Percentiles rank a stretch among this genome's conserved stretches.
Conservation (phyloP, 2,888 invertebrate species). For the Cantharis rustica region DNA sequence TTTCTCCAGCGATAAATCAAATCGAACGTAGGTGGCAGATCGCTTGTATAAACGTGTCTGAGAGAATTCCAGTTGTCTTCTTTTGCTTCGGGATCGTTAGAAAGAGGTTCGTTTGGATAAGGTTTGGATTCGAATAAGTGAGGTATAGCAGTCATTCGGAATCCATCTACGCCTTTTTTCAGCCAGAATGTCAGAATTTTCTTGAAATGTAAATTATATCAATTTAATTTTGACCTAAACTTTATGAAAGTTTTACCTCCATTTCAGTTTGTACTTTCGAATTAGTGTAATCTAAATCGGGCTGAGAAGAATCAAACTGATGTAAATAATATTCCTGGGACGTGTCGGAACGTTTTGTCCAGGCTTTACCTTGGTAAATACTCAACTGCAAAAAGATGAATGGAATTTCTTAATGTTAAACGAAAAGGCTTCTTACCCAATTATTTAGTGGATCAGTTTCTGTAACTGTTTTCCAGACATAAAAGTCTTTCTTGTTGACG, state of each 20-base stretch:
- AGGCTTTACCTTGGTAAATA: slow-evolving; percentile 44
- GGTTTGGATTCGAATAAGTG: slow-evolving; percentile 53
- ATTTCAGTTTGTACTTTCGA: slow-evolving; percentile 69
- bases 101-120: slow-evolving; percentile 54
- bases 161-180: slow-evolving; percentile 82
- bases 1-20: slow-evolving; percentile 70
- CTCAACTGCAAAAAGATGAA: slow-evolving; percentile 40
- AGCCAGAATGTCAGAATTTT: slow-evolving; percentile 79
- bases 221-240: too few relatives aligned
- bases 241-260: slow-evolving; percentile 53
- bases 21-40: slow-evolving; percentile 63
- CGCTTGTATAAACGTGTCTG: slow-evolving; percentile 66
- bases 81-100: slow-evolving; percentile 47
- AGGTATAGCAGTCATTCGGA: slow-evolving; percentile 78
- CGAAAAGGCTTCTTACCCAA: slow-evolving; percentile 63
- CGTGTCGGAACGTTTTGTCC: slow-evolving; percentile 35
- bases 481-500: slow-evolving; percentile 71
- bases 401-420: slow-evolving; percentile 36
- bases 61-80: slow-evolving; percentile 62
- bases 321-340: slow-evolving; percentile 74
- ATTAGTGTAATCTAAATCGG: slow-evolving; percentile 82
- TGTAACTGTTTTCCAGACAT: slow-evolving; percentile 78
- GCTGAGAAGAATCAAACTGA: slow-evolving; percentile 74
- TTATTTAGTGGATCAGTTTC: slow-evolving; percentile 70
- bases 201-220: too few relatives aligned